phyloP scores from a whole-genome alignment of 2,113 vertebrate genomes.

The Psittacula cyanocephala region DNA sequence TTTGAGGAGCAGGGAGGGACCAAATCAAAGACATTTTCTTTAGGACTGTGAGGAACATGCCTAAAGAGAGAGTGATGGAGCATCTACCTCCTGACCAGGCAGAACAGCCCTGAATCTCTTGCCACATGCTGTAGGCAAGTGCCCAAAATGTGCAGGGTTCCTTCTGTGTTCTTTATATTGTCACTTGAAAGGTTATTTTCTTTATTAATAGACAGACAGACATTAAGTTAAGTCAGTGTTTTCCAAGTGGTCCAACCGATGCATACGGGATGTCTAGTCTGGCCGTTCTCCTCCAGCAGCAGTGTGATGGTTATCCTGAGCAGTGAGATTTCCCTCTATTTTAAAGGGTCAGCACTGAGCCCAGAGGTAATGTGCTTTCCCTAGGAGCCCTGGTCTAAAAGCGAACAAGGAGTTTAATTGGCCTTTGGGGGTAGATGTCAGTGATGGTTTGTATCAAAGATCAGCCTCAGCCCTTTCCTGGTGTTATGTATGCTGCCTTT shows the following conservation, averaged over 20 bases:
- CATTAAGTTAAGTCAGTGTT: neutral
- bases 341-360: neutral
- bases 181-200: neutral
- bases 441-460: neutral
- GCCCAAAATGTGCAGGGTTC: neutral
- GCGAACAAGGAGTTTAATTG: neutral
- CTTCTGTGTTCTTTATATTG: neutral
- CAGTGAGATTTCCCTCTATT: neutral
- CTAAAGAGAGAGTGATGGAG: neutral
- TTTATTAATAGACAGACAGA: neutral
- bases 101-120: neutral
- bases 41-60: neutral
- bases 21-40: neutral
- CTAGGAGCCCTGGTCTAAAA: neutral
- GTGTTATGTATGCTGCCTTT: neutral
- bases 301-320: neutral
- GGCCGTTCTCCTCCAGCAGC: fast-evolving
- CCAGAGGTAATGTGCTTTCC: neutral
- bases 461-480: neutral
- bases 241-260: neutral
- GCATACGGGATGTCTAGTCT: neutral
- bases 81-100: neutral
- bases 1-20: neutral
- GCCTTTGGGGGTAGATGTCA: neutral
- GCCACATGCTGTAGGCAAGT: neutral